Conservation (phyloP, 2,113 vertebrate species). For the Tursiops truncatus region DNA sequence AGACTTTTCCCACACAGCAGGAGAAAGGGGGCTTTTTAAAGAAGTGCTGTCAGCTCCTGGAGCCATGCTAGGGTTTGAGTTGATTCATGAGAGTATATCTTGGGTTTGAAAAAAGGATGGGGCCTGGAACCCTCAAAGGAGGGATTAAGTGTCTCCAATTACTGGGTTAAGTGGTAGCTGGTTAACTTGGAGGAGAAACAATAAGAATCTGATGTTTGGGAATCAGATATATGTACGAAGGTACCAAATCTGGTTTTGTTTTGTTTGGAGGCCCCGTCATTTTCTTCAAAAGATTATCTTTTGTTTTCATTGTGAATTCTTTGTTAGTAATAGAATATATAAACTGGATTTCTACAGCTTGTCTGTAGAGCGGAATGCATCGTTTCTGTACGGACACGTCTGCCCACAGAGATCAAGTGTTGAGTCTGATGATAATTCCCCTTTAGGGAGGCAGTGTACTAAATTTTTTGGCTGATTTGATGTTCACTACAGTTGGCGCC, state of each 20-base stretch:
- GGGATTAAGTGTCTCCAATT: not conserved
- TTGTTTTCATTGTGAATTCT: constrained; percentile 45
- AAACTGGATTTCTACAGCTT: constrained; percentile 2
- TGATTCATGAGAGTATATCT: constrained; percentile 7
- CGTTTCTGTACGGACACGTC: constrained; percentile 39
- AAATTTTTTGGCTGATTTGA: constrained; percentile 60
- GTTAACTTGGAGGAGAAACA: constrained; percentile 35
- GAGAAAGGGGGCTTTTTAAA: constrained; percentile 30
- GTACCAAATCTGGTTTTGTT: constrained; percentile 40
- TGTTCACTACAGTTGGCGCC: constrained; percentile 51
- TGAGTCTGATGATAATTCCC: constrained; percentile 38
- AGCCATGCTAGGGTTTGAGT: not conserved
- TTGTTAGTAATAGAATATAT: constrained; percentile 26
- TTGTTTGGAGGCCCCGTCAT: not conserved
- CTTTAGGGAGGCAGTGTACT: constrained; percentile 35
- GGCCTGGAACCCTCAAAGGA: not conserved
- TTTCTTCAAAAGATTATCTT: constrained; percentile 55
- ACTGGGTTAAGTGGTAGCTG: not conserved
- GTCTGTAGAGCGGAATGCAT: not conserved
- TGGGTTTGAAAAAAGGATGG: not conserved
- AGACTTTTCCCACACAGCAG: not conserved
- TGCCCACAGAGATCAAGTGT: constrained; percentile 40
- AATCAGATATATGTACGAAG: not conserved
- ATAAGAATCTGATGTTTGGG: not conserved
- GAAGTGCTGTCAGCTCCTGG: not conserved